Conservation (phyloP, 2,797 vertebrate species). For the Lepilemur ruficaudatus region DNA sequence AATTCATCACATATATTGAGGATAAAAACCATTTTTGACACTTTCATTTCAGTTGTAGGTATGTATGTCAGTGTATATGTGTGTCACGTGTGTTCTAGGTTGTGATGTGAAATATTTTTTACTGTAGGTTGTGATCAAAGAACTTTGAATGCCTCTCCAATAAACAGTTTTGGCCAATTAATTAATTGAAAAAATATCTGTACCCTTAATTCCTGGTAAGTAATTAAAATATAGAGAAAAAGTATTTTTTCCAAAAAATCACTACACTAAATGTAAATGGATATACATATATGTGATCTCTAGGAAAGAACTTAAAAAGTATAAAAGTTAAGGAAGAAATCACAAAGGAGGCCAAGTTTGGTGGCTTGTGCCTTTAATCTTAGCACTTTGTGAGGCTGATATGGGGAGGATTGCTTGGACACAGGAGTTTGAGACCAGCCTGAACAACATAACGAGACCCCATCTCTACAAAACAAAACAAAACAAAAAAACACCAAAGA, state of each 20-base stretch:
- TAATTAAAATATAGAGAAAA: background rate
- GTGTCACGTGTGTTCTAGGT: background rate
- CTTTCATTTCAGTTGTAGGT: background rate
- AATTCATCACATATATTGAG: background rate
- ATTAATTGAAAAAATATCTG: background rate
- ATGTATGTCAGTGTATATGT: background rate
- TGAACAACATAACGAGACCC: background rate
- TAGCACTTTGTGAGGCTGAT: background rate
- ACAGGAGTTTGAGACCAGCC: background rate
- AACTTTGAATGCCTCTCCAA: background rate
- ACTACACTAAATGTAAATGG: background rate
- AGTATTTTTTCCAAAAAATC: background rate
- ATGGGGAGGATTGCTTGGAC: background rate
- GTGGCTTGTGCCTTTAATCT: background rate
- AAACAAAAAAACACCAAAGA: background rate
- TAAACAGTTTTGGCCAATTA: background rate
- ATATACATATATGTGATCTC: background rate
- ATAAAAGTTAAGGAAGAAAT: conserved; percentile 15
- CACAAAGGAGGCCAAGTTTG: background rate
- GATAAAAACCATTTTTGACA: background rate
- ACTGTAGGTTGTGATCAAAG: background rate
- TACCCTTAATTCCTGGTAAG: background rate
- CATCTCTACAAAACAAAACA: background rate
- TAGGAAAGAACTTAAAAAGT: background rate
- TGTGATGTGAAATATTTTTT: background rate